Evolutionary conservation across 1,140 invertebrate genomes (phyloP).

Genomic region (Brachionus plicatilis): DNA sequence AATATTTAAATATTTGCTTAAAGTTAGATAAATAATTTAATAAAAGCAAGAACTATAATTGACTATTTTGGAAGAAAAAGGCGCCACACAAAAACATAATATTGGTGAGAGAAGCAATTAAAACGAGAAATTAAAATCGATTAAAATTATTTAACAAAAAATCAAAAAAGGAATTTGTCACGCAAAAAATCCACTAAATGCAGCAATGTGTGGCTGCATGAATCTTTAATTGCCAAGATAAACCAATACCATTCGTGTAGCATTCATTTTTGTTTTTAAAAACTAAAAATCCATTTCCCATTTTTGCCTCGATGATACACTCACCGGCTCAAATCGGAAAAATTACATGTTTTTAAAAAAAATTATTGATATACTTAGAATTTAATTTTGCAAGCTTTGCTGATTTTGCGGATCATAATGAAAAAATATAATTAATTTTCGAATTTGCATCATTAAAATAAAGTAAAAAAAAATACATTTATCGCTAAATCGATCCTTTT

Average conservation of each 20-base stretch:
- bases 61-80: not conserved
- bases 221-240: not conserved
- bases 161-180: not conserved
- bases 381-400: not conserved
- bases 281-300: not conserved
- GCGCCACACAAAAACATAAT: not conserved
- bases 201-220: not conserved
- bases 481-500: no score
- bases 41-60: not conserved
- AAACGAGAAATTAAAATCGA: not conserved
- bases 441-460: no score
- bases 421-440: no score
- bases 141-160: not conserved
- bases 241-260: not conserved
- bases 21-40: not conserved
- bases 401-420: not conserved
- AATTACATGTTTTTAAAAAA: not conserved
- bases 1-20: not conserved
- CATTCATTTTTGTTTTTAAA: not conserved
- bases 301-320: not conserved
- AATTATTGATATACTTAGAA: not conserved
- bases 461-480: no score
- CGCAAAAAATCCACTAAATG: not conserved
- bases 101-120: not conserved
- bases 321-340: not conserved